Evolutionary conservation across 2,113 vertebrate genomes (phyloP), one percentile per base, ranked within the genome.

Genomic region (Stomatorhinus ivindoensis): DNA sequence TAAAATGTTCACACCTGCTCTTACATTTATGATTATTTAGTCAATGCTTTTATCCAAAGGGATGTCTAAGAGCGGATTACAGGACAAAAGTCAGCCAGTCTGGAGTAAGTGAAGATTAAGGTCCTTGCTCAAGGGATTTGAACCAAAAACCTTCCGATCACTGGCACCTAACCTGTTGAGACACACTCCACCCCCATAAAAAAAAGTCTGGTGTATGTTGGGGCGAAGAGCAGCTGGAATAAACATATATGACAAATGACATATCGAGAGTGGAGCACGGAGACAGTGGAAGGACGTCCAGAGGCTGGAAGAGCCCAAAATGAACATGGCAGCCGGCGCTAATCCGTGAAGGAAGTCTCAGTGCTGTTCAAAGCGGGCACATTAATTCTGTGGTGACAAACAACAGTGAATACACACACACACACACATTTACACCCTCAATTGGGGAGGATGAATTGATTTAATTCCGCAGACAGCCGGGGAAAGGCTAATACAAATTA

Each of bases 401-500:
- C 21, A 84, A 46, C 5, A 24, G 39, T 46, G 82, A 47, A 84
- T 44, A 82, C 76, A 21, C 53, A 7, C 82, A 47, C 42, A 7
- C 82, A 13, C 44, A n/a, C 44, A 50, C 84, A 27, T 24, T 15
- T 3, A 24, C 46, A 46, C 47, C 48, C 85, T 55, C 85, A 87
- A 87, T n/a, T 87, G 50, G 85, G 27, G 48, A 87, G 50, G 50
- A 87, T 51, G 85, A 87, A 87, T 87, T 87, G 85, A 87, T 87
- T 87, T 87, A 87, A 87, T 87, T 55, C 85, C 31, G 31, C 50
- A 17, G 48, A 87, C 24, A 87, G 85, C n/a, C 15, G 85, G 85
- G 85, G 50, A 87, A 87, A 87, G 85, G 85, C 48, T 87, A 87
- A 87, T 87, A 87, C 50, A 87, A 87, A 87, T 87, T 55, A 87